A percentile compares a stretch with the other conserved stretches of the same genome.
Evolutionary conservation across 2,888 invertebrate genomes (phyloP).

Genomic region (Mamestra brassicae): DNA sequence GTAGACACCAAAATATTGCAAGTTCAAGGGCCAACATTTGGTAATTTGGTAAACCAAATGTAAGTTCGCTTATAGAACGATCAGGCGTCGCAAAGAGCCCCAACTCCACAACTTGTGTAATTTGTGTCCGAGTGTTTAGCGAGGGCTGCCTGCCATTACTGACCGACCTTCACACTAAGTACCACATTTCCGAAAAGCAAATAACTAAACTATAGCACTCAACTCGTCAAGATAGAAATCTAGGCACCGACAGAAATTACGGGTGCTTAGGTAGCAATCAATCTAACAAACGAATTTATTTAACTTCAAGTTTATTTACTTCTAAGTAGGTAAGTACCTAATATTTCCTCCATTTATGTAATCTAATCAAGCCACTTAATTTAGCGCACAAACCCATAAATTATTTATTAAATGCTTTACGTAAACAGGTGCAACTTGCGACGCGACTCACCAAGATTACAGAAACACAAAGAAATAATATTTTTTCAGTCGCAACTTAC

Average conservation of each 20-base stretch:
- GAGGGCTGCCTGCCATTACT: not conserved
- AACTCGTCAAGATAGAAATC: slow-evolving; percentile 28
- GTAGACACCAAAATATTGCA: not conserved
- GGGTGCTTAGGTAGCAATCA: not conserved
- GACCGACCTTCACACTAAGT: slow-evolving; percentile 44
- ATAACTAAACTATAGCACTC: slow-evolving; percentile 11
- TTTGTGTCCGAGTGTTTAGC: slow-evolving; percentile 15
- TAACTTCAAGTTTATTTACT: slow-evolving; percentile 1
- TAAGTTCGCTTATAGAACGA: slow-evolving; percentile 30
- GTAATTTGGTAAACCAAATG: slow-evolving; percentile 2
- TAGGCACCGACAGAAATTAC: slow-evolving; percentile 1
- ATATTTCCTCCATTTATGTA: not conserved
- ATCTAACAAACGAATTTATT: not conserved
- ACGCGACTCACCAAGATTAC: not conserved
- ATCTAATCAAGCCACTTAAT: not conserved
- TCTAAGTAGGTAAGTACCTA: not conserved
- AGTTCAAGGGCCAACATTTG: not conserved
- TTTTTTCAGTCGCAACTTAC: not conserved
- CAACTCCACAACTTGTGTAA: slow-evolving; percentile 15
- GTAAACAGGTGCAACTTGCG: not conserved
- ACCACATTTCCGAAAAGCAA: slow-evolving; percentile 21
- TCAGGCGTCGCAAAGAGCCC: slow-evolving; percentile 9
- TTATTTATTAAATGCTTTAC: not conserved
- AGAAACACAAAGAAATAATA: not conserved
- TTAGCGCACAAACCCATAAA: not conserved